Base-by-base conservation (phyloP, 2,113 vertebrate species). In the Trematocara stigmaticum region DNA sequence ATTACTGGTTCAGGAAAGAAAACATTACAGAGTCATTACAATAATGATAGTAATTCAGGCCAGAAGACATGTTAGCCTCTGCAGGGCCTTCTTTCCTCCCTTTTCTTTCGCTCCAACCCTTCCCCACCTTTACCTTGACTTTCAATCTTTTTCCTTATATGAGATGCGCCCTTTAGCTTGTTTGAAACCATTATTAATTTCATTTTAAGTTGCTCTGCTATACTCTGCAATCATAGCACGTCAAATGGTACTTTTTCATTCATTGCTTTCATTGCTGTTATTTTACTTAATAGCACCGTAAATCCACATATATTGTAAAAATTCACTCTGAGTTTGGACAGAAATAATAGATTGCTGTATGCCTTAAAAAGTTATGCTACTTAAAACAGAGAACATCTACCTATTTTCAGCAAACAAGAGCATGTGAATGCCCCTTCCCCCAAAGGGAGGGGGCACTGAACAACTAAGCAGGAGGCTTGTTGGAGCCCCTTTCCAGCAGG, bases 1-100 rank as follows among this genome's bases (percentile, higher is more conserved):
- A 95, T 96, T 96, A 96, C 93, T 92, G 91, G 88, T 78, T 91
- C 94, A 91, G 94, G 94, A 95, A 95, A 95, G 94, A 92, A 95
- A 95, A 95, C 94, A 96, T 95, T 95, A 96, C 88, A 90, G 93
- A 96, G 92, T 91, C 95, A 95, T 96, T 96, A 96, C 90, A 94
- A 91, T 96, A 96, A 96, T 96, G 94, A 96, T 93, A 95, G 95
- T 96, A 87, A 95, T 96, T 94, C 92, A 91, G 92, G 83, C 80
- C 85, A 91, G 90, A 90, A 91, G 82, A 92, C 92, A 94, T 81
- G 80, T 85, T 86, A 57, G 86, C 71, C 93, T 94, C 91, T 87
- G 87, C 84, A 52, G 93, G 91, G 91, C 82, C 55, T 82, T 66
- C 83, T 87, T 87, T 85, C 57, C 86, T 87, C 71, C 45, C 66